A percentile compares a stretch with the other conserved stretches of the same genome.
These are phyloP conservation scores for Xenopus borealis DNA, from an alignment of 2,113 vertebrate genomes.

Conservation along the genomic window DNA sequence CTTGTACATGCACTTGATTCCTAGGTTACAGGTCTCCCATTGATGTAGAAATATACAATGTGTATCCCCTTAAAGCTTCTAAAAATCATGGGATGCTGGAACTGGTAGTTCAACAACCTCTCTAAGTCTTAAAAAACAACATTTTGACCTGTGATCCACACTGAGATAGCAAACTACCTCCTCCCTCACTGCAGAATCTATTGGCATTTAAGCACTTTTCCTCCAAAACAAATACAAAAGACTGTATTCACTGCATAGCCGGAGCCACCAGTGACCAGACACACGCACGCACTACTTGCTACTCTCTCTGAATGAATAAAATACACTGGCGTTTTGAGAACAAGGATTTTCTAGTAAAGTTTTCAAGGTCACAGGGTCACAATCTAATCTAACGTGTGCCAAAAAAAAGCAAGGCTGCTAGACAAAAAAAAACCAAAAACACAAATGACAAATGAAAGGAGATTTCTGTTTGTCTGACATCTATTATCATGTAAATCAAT, in stretches of 20 bases:
- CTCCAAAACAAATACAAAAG: conserved; percentile 1
- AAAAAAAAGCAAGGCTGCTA: neutral
- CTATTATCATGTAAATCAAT: too few relatives aligned
- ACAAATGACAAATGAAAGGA: neutral
- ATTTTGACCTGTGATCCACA: too few relatives aligned
- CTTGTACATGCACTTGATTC: too few relatives aligned
- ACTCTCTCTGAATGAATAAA: neutral
- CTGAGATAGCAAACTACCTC: too few relatives aligned
- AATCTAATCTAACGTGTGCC: neutral
- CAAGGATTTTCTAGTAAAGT: neutral
- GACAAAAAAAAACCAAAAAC: neutral
- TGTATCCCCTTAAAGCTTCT: too few relatives aligned
- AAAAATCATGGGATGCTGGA: too few relatives aligned
- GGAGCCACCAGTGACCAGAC: neutral
- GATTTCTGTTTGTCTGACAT: too few relatives aligned
- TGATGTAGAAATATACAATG: too few relatives aligned
- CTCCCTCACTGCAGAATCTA: neutral
- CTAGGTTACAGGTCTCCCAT: too few relatives aligned
- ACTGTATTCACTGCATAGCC: neutral
- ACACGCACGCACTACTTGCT: neutral
- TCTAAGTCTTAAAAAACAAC: too few relatives aligned
- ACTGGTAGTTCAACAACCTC: too few relatives aligned
- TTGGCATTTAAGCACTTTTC: neutral
- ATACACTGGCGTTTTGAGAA: neutral
- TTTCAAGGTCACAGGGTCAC: neutral